Conservation (phyloP, 2,113 vertebrate species). For the Cyprinus carpio region DNA sequence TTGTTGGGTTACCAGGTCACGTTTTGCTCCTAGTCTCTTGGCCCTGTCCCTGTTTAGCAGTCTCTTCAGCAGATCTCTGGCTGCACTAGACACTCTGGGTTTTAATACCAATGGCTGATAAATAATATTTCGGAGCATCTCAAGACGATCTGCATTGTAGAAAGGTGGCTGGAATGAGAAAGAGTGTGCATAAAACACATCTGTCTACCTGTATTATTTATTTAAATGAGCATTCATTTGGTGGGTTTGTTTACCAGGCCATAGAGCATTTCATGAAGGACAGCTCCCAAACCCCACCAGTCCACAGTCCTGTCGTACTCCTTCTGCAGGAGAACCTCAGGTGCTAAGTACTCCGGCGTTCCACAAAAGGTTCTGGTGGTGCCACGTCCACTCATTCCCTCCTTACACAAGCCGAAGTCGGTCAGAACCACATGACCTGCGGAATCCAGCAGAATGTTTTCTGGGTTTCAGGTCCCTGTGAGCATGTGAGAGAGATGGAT, state of each 20-base stretch:
- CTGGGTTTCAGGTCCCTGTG: conserved; percentile 78
- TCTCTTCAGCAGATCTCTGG: conserved; percentile 66
- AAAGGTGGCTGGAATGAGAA: conserved; percentile 74
- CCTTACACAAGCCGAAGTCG: conserved; percentile 81
- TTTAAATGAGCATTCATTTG: background rate
- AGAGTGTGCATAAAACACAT: background rate
- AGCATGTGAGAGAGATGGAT: conserved; percentile 15
- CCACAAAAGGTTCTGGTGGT: conserved; percentile 77
- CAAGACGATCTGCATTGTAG: conserved; percentile 70
- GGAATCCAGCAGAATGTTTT: conserved; percentile 77
- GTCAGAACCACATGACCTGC: conserved; percentile 77
- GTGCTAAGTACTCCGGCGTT: conserved; percentile 78
- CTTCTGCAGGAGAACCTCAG: conserved; percentile 75
- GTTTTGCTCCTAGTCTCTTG: conserved; percentile 68
- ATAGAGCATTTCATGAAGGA: conserved; percentile 79
- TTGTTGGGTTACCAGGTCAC: conserved; percentile 71
- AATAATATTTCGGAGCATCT: conserved; percentile 79
- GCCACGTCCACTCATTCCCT: conserved; percentile 68
- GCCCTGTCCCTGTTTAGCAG: conserved; percentile 71
- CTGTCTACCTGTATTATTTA: background rate
- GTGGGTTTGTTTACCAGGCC: conserved; percentile 67
- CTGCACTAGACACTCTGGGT: conserved; percentile 61
- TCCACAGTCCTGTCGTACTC: conserved; percentile 76
- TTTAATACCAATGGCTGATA: conserved; percentile 69
- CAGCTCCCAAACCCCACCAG: conserved; percentile 79